Evolutionary conservation across 2,888 invertebrate species (phyloP).

Genomic region (Lamellibrachia satsuma): DNA sequence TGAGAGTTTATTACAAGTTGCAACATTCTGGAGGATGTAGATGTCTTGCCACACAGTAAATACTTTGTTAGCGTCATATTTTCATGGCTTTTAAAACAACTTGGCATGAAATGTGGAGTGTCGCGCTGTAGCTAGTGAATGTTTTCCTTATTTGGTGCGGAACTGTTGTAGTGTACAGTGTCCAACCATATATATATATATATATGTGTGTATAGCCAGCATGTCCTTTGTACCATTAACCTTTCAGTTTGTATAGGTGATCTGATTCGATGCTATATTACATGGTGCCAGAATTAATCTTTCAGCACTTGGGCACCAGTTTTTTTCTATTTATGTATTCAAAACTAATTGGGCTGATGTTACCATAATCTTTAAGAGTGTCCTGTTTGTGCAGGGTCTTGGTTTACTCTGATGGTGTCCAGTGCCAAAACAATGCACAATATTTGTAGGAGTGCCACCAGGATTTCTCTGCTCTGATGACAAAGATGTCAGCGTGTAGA

Average conservation of each 20-base stretch:
- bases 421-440: neutral
- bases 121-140: conserved; percentile 4
- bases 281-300: neutral
- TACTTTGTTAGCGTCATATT: neutral
- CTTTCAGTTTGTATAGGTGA: neutral
- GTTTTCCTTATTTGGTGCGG: neutral
- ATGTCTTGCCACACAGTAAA: neutral
- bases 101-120: neutral
- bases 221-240: neutral
- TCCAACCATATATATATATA: neutral
- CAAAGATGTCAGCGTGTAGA: neutral
- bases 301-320: neutral
- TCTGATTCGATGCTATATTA: neutral
- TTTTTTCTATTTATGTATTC: neutral
- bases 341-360: neutral
- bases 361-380: neutral
- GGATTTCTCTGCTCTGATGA: neutral
- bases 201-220: neutral
- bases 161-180: neutral
- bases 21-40: conserved; percentile 1
- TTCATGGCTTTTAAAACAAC: neutral
- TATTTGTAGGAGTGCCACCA: neutral
- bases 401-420: neutral
- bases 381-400: neutral
- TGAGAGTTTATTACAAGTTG: neutral